Evolutionary conservation across 2,797 vertebrate genomes (phyloP).

Genomic region (Argentina silus): DNA sequence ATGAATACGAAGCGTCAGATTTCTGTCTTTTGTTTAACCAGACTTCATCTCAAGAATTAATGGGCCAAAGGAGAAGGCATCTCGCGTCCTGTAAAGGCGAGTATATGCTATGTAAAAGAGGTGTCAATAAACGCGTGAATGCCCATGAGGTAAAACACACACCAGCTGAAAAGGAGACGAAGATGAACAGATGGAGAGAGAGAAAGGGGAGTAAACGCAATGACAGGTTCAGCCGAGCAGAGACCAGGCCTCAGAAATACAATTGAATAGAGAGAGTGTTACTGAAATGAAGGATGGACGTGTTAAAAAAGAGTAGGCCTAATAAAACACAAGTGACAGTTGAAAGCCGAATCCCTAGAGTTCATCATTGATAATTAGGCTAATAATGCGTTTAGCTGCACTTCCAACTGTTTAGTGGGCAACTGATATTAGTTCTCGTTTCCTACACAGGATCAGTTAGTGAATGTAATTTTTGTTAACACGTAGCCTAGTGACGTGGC

Average conservation of each 20-base stretch:
- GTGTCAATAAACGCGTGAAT: slow-evolving; percentile 67
- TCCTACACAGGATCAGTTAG: too few species aligned
- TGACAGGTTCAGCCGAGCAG: slow-evolving; percentile 23
- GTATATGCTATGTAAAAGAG: slow-evolving; percentile 70
- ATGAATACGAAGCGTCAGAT: slow-evolving; percentile 66
- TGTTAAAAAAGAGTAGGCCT: neutral
- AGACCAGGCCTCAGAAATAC: neutral
- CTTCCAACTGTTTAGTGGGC: slow-evolving; percentile 1
- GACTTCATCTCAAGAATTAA: slow-evolving; percentile 81
- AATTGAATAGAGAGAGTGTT: neutral
- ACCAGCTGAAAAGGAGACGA: slow-evolving; percentile 52
- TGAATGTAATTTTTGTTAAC: too few species aligned
- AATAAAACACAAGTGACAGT: neutral
- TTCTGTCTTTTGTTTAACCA: slow-evolving; percentile 73
- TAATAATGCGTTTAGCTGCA: neutral
- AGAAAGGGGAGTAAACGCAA: slow-evolving; percentile 31
- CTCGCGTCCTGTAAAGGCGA: slow-evolving; percentile 56
- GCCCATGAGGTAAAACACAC: slow-evolving; percentile 78
- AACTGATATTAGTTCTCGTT: neutral
- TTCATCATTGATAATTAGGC: neutral
- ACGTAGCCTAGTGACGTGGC: too few species aligned
- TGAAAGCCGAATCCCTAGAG: neutral
- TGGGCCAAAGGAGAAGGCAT: slow-evolving; percentile 82
- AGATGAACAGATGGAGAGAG: slow-evolving; percentile 78
- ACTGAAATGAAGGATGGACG: neutral